Conservation (phyloP, 2,113 vertebrate genomes). For the Passer domesticus region DNA sequence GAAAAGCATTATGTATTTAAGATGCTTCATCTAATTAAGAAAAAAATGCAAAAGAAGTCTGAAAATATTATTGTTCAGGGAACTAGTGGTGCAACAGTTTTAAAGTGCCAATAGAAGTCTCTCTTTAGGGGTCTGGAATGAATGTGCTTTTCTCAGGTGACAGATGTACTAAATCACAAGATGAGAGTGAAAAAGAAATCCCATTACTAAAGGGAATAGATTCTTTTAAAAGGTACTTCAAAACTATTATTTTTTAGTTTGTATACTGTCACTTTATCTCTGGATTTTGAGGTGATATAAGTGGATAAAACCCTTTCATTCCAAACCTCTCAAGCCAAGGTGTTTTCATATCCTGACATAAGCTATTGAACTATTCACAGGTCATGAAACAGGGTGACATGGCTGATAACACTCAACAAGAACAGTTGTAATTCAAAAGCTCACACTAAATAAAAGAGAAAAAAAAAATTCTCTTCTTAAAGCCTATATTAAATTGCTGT, state of each 20-base stretch:
- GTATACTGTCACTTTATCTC: not conserved
- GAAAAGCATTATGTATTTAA: not conserved
- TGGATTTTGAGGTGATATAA: not conserved
- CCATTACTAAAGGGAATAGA: not conserved
- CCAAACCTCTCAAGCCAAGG: not conserved
- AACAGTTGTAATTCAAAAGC: not conserved
- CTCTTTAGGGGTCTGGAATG: not conserved
- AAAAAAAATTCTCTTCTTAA: not conserved
- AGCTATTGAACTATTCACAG: not conserved
- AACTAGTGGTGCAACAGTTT: not conserved
- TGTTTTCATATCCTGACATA: slow-evolving; percentile 1
- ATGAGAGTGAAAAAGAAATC: not conserved
- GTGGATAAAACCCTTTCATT: not conserved
- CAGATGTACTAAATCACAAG: not conserved
- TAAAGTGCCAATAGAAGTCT: not conserved
- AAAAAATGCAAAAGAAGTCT: not conserved
- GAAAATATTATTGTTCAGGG: not conserved
- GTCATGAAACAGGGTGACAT: not conserved
- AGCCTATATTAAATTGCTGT: not conserved
- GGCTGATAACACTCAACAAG: not conserved
- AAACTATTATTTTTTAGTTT: not conserved
- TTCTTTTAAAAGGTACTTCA: not conserved
- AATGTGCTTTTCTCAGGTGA: not conserved
- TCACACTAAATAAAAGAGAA: not conserved
- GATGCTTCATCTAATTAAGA: not conserved